Conservation (phyloP, 2,113 vertebrate genomes). For the Neotoma lepida region DNA sequence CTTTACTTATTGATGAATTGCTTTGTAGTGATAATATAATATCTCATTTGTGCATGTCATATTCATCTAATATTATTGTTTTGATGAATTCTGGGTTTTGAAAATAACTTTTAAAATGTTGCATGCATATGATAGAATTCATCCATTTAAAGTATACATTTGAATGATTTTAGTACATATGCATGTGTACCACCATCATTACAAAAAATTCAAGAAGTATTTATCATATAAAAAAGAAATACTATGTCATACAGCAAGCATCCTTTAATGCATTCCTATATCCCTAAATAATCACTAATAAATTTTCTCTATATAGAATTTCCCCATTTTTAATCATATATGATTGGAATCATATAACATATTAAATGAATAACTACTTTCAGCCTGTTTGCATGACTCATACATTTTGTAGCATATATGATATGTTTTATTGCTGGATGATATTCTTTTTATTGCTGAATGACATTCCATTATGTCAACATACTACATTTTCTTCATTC, state of each 20-base stretch:
- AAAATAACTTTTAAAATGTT: conserved; percentile 4
- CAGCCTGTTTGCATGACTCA: not conserved
- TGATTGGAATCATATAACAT: not conserved
- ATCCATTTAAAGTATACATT: not conserved
- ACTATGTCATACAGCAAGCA: not conserved
- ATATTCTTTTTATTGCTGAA: not conserved
- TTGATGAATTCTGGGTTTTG: not conserved
- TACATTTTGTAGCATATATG: not conserved
- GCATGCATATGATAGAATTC: not conserved
- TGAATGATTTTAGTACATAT: not conserved
- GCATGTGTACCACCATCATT: not conserved
- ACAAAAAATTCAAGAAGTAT: conserved; percentile 34
- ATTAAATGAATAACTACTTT: not conserved
- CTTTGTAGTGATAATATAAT: conserved; percentile 24
- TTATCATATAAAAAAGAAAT: conserved; percentile 1
- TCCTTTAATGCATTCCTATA: not conserved
- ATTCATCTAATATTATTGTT: conserved; percentile 26
- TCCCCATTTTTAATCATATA: not conserved
- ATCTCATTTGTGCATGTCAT: not conserved
- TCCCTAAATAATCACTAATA: not conserved
- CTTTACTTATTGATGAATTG: not conserved
- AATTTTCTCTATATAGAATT: not conserved
- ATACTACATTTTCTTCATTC: not conserved
- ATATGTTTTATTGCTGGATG: not conserved
- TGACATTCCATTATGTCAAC: not conserved